These are phyloP conservation scores for Piprites chloris DNA, from an alignment of 2,113 vertebrate genomes.

Conservation along the genomic window DNA sequence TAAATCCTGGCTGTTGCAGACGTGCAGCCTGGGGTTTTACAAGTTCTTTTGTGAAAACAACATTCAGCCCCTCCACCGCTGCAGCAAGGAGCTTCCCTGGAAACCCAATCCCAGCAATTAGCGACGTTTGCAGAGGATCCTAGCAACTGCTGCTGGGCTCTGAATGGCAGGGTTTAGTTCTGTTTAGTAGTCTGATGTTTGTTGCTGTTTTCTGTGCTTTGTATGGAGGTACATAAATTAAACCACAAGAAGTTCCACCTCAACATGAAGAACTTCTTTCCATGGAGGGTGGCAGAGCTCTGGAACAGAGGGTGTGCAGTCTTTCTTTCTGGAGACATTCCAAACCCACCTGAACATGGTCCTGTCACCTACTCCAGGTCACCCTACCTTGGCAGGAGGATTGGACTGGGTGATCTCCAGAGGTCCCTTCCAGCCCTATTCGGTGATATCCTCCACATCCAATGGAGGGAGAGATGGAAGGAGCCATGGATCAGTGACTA, in stretches of 20 bases:
- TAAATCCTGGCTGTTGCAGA: not conserved
- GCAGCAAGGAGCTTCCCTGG: not conserved
- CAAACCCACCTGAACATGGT: rapidly evolving
- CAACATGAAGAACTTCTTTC: rapidly evolving
- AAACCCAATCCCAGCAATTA: not conserved
- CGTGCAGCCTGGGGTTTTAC: not conserved
- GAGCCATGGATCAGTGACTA: not conserved
- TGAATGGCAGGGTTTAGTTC: not conserved
- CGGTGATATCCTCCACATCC: rapidly evolving
- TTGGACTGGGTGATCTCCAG: not conserved
- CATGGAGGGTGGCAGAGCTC: not conserved
- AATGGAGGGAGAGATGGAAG: not conserved
- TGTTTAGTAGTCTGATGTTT: not conserved
- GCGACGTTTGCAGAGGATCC: not conserved
- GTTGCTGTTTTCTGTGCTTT: not conserved
- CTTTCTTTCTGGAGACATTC: not conserved
- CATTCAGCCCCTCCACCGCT: not conserved
- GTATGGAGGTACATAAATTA: not conserved
- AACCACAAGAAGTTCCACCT: not conserved
- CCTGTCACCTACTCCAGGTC: not conserved
- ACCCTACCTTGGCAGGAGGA: rapidly evolving
- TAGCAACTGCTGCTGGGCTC: not conserved
- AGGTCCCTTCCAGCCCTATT: not conserved
- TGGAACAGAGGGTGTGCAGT: not conserved
- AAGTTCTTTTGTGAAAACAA: not conserved